Evolutionary conservation across 2,113 vertebrate genomes (phyloP), one percentile per base, ranked within the genome.

Genomic region (Mungos mungo): DNA sequence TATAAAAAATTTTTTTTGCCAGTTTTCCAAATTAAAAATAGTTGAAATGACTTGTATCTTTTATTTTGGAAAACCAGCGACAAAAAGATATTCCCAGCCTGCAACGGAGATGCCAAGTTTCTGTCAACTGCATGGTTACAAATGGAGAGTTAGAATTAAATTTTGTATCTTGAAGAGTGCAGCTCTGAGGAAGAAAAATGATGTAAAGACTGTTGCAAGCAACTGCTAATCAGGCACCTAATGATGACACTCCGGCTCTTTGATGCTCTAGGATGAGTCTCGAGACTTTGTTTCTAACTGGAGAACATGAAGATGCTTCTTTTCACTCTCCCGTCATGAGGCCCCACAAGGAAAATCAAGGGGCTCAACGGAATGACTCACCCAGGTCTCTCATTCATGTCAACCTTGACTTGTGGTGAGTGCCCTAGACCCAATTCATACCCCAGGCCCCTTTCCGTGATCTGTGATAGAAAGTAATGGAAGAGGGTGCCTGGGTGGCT

Each of bases 111-210:
- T 95, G 98, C 97, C 98, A 98, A 98, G 95, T 97, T 97, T 97
- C 98, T 96, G 98, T 97, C 98, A 96, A 96, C 97, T 90, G 96
- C 91, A 96, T 76, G 93, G 85, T 97, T 98, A 94, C 92, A 98
- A 98, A 93, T 98, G 94, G 97, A 95, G 98, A 97, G 98, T 98
- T 98, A 98, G 98, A 98, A 97, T 97, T 97, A 96, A 98, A 98
- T 98, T 98, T 96, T 98, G 13, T 96, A 92, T 77, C 97, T 72
- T 98, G 96, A 96, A 97, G 98, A 98, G 97, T 97, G 92, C 94
- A 77, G 96, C 92, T 95, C 74, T 93, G 45, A 98, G 81, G 97
- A 98, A 98, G 29, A 98, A 97, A 97, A 94, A 85, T 83, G 91
- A 96, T 95, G 94, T 93, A 88, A 87, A 94, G 93, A 27, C 80